Evolutionary conservation across 2,113 vertebrate species (phyloP).

Genomic region (Macheiramphus alcinus): DNA sequence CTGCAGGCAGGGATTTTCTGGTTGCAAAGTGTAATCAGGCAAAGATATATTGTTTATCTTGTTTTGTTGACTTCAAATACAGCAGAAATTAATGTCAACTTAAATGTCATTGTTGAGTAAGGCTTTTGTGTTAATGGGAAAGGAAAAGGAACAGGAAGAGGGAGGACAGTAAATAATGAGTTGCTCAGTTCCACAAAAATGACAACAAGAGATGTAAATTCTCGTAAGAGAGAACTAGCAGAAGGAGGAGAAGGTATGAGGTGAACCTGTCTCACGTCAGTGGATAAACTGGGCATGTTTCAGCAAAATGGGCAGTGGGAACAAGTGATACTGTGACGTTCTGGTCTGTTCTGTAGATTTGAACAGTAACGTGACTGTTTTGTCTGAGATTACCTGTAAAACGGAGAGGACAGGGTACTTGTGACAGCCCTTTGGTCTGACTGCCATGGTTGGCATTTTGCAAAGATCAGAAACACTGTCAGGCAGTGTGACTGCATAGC

Average conservation of each 20-base stretch:
- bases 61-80: background rate
- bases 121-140: background rate
- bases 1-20: background rate
- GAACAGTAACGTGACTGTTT: background rate
- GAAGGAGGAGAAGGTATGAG: background rate
- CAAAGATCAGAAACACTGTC: background rate
- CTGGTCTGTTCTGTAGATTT: background rate
- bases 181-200: background rate
- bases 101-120: background rate
- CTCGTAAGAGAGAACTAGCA: background rate
- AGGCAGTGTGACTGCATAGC: background rate
- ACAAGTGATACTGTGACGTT: background rate
- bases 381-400: background rate
- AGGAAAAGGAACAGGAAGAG: background rate
- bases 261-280: background rate
- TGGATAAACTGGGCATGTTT: background rate
- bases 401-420: background rate
- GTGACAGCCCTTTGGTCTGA: background rate
- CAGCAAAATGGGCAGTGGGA: background rate
- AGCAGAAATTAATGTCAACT: background rate
- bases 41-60: background rate
- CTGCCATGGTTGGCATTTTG: background rate
- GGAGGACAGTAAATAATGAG: background rate
- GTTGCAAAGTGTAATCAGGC: background rate
- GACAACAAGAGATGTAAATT: background rate